Conservation (phyloP, 2,113 vertebrate genomes). For the Triplophysa dalaica region DNA sequence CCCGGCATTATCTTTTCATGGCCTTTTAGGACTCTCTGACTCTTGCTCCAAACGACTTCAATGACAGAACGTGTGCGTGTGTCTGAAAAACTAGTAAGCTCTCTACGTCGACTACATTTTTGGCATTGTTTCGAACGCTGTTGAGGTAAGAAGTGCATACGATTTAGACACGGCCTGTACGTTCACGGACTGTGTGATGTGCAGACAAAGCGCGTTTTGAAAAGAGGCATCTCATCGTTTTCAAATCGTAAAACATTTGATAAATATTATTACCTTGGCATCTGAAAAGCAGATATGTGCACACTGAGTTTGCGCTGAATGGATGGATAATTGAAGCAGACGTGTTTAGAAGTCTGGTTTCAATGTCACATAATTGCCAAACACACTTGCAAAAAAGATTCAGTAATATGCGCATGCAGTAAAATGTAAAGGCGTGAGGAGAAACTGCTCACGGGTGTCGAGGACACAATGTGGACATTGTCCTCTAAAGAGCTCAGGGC, state of each 20-base stretch:
- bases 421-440: slow-evolving; percentile 41
- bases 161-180: not conserved
- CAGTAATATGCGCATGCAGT: slow-evolving; percentile 56
- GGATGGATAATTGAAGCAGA: slow-evolving; percentile 56
- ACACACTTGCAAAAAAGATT: slow-evolving; percentile 62
- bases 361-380: slow-evolving; percentile 55
- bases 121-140: not conserved
- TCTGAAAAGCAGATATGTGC: not conserved
- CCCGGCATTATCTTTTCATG: slow-evolving; percentile 54
- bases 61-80: not conserved
- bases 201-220: not conserved
- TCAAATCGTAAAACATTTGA: slow-evolving; percentile 15
- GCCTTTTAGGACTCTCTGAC: slow-evolving; percentile 38
- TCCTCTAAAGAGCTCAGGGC: slow-evolving; percentile 54
- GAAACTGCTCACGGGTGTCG: slow-evolving; percentile 55
- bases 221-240: not conserved
- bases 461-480: slow-evolving; percentile 64
- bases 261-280: slow-evolving; percentile 4
- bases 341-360: slow-evolving; percentile 65
- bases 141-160: not conserved
- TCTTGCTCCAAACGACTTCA: slow-evolving; percentile 33
- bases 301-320: slow-evolving; percentile 20
- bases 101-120: not conserved
- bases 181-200: not conserved
- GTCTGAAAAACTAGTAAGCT: not conserved